phyloP scores from a whole-genome alignment of 2,797 vertebrate genomes.

The Perodicticus potto region DNA sequence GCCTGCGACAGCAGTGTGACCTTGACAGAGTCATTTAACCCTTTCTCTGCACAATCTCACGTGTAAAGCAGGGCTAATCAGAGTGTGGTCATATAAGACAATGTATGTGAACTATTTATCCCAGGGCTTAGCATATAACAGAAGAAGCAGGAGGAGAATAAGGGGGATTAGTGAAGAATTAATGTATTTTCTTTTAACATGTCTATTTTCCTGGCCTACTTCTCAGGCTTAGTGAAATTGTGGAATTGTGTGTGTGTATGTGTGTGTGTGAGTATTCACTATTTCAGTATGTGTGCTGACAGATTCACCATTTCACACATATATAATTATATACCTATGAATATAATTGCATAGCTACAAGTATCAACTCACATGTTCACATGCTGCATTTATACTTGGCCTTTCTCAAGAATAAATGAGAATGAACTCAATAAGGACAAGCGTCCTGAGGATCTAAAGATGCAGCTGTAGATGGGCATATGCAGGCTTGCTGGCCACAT shows the following conservation, averaged over 20 bases:
- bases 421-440: neutral
- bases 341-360: neutral
- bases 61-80: neutral
- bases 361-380: neutral
- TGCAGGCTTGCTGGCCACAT: neutral
- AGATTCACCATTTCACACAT: neutral
- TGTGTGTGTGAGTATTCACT: too few species aligned
- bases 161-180: neutral
- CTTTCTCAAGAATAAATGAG: constrained; percentile 8
- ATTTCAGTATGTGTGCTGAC: neutral
- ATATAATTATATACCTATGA: neutral
- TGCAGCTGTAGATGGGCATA: neutral
- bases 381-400: neutral
- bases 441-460: neutral
- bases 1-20: neutral
- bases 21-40: neutral
- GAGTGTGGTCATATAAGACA: neutral
- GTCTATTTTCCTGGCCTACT: neutral
- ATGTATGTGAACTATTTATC: neutral
- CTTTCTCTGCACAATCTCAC: neutral
- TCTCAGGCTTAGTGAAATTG: neutral
- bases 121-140: neutral
- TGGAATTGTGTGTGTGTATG: neutral
- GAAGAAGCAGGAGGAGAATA: neutral
- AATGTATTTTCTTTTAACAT: neutral